Base-by-base conservation (phyloP, 2,888 invertebrate genomes). In the Papilio protenor region DNA sequence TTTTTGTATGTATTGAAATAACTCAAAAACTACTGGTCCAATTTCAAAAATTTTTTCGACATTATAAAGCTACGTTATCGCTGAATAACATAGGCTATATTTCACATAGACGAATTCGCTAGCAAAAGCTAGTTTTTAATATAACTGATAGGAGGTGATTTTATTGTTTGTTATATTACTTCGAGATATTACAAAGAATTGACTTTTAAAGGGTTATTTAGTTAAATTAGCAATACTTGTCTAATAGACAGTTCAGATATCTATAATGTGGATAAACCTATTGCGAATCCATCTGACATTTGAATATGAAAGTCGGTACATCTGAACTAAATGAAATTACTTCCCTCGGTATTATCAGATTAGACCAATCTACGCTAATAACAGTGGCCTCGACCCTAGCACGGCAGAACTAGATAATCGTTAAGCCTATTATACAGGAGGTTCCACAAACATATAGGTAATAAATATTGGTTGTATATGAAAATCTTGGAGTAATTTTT, bases 271-370 rank as follows among this genome's bases (percentile, higher is more conserved):
- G 27, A 27, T 27, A 27, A 27, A 27, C 27, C 27, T 27, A 27
- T 2, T 27, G 1, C 27, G 27, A 27, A 27, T 27, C 27, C 27
- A 27, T 27, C 27, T 2, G 27, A 27, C n/a, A 10, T n/a, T 55
- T 55, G 1, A n/a, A 55, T n/a, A n/a, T 55, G 5, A 52, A 6
- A 49, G 21, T 14, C 47, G 21, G 52, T 71, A 72, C 16, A 55
- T 72, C 33, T 33, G n/a, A 72, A 72, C 55, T 33, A 72, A 72
- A 72, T 72, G n/a, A 55, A 52, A 23, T 61, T 73, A 61, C 59
- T 47, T 23, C 61, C 27, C 23, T 4, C 47, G 27, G 21, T 16
- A 14, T 73, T 73, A 73, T 73, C 47, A 61, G 47, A 40, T 59
- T 47, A 73, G 59, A 10, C 59, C 45, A 59, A 73, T 47, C 45